Evolutionary conservation across 2,113 vertebrate species (phyloP).

Genomic region (Opisthocomus hoazin): DNA sequence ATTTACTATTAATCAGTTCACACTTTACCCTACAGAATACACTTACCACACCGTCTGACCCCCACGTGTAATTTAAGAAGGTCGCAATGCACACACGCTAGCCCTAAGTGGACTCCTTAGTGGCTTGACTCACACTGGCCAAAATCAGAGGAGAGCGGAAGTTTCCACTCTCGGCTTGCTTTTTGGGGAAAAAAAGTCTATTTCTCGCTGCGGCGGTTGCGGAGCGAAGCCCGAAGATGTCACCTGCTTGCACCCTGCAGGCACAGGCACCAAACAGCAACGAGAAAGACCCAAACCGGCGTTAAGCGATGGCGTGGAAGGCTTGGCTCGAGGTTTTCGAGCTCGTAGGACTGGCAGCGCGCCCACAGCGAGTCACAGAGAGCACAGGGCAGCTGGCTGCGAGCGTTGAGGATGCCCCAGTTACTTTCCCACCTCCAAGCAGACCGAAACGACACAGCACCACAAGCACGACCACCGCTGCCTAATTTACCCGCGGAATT

Average conservation of each 20-base stretch:
- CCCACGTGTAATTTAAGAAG: background rate
- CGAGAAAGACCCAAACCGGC: fast-evolving
- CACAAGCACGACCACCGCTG: fast-evolving
- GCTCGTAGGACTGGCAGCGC: background rate
- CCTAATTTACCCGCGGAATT: background rate
- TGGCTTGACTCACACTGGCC: background rate
- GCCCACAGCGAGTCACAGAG: fast-evolving
- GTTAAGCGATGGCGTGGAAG: background rate
- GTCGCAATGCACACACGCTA: background rate
- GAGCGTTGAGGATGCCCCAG: fast-evolving
- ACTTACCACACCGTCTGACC: background rate
- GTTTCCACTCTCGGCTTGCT: background rate
- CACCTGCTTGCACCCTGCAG: background rate
- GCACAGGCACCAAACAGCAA: background rate
- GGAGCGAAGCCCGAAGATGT: background rate
- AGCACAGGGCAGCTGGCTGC: too few species aligned
- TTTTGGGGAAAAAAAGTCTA: too few species aligned
- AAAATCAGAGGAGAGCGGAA: background rate
- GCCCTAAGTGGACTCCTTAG: background rate
- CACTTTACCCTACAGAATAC: background rate
- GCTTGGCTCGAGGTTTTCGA: background rate
- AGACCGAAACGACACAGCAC: fast-evolving
- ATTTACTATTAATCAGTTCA: background rate
- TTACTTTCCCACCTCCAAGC: background rate
- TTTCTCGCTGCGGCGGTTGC: background rate